phyloP scores from a whole-genome alignment of 2,888 invertebrate species.

The Escarpia spicata region DNA sequence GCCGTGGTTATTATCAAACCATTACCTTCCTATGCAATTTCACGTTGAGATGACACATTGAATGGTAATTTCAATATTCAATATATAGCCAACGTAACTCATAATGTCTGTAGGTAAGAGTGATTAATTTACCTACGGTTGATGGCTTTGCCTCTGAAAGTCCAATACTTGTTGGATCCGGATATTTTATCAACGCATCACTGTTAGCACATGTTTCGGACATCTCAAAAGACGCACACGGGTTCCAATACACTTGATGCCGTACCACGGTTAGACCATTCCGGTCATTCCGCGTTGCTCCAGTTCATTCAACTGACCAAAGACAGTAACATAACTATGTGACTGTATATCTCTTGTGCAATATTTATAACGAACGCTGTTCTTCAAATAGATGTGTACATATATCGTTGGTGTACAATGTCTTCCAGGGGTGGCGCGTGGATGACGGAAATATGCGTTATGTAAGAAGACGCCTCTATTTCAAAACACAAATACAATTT shows the following conservation, averaged over 20 bases:
- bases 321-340: not conserved
- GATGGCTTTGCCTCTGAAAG: not conserved
- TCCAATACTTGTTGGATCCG: not conserved
- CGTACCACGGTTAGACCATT: too few relatives aligned
- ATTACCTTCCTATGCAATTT: not conserved
- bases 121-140: not conserved
- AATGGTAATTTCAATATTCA: not conserved
- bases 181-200: too few relatives aligned
- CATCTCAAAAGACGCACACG: too few relatives aligned
- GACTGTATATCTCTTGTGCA: not conserved
- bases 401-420: not conserved
- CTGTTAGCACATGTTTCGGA: too few relatives aligned
- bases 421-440: not conserved
- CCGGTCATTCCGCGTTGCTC: too few relatives aligned
- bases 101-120: not conserved
- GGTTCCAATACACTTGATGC: too few relatives aligned
- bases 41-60: not conserved
- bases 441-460: not conserved
- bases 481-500: not conserved
- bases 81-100: not conserved
- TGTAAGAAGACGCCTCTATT: not conserved
- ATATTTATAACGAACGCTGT: not conserved
- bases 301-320: not conserved
- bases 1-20: not conserved
- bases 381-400: not conserved